These are phyloP conservation scores for Leptopilina clavipes DNA, from an alignment of 1,140 invertebrate species.

Conservation along the genomic window DNA sequence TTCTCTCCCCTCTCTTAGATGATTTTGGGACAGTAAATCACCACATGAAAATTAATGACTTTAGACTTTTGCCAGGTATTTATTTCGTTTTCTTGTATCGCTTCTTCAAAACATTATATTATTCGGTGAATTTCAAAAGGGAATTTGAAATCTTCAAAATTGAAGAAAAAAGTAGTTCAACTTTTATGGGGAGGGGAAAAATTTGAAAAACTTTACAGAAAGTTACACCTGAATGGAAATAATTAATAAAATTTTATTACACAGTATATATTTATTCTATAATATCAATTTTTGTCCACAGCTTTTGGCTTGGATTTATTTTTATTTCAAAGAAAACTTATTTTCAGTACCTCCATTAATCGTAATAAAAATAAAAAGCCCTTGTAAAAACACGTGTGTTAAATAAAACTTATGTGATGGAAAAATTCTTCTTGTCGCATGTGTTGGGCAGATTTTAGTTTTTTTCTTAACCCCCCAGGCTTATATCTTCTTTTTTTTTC, in stretches of 20 bases:
- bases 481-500: background rate
- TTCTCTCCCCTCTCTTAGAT: background rate
- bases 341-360: no score
- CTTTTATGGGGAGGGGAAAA: no score
- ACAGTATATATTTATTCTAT: no score
- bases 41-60: slow-evolving; percentile 1
- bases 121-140: background rate
- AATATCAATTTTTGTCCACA: no score
- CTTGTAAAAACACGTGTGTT: background rate
- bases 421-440: background rate
- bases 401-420: background rate
- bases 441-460: background rate
- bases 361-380: background rate
- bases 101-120: background rate
- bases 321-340: no score
- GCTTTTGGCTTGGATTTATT: no score
- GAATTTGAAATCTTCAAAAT: no score
- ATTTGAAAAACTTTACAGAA: no score
- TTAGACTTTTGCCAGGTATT: background rate
- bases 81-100: no score
- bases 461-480: slow-evolving; percentile 23
- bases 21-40: slow-evolving; percentile 5
- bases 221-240: no score
- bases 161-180: no score
- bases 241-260: no score